Percentiles rank a stretch among this genome's conserved stretches.
These are phyloP conservation scores for Notoglanidium macrostoma DNA, from an alignment of 2,797 vertebrate genomes.

Conservation along the genomic window DNA sequence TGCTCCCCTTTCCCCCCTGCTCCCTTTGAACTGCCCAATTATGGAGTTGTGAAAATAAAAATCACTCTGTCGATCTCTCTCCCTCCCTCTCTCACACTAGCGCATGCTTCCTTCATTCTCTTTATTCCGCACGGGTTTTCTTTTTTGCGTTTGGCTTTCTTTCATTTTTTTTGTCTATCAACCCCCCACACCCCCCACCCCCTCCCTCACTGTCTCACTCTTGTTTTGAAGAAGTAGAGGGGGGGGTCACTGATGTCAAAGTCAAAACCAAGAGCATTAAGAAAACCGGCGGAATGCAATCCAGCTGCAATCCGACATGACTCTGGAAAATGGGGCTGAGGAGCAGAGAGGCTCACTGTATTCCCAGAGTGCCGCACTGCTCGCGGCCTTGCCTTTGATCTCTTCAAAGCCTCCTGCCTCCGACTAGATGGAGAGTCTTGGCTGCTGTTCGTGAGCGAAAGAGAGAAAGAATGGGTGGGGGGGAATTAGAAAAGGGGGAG, in stretches of 20 bases:
- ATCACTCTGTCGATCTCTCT: constrained; percentile 72
- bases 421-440: constrained; percentile 99
- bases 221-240: constrained; percentile 41
- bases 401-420: constrained; percentile 99
- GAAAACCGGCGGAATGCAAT: constrained; percentile 97
- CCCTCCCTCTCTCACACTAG: not conserved
- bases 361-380: constrained; percentile 99
- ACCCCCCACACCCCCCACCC: constrained; percentile 3
- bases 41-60: constrained; percentile 97
- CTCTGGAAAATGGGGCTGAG: constrained; percentile 96
- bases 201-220: constrained; percentile 38
- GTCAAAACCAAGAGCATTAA: constrained; percentile 98
- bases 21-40: constrained; percentile 95
- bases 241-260: constrained; percentile 92
- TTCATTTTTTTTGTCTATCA: constrained; percentile 5
- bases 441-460: constrained; percentile 91
- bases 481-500: constrained; percentile 70
- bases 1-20: constrained; percentile 75
- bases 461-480: constrained; percentile 53
- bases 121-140: constrained; percentile 65
- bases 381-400: constrained; percentile 99
- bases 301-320: constrained; percentile 99
- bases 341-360: constrained; percentile 95
- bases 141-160: constrained; percentile 14
- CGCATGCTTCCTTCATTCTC: constrained; percentile 53